A percentile compares a stretch with the other conserved stretches of the same genome.
phyloP scores from a whole-genome alignment of 1,140 invertebrate genomes.

The Drosophila saltans region DNA sequence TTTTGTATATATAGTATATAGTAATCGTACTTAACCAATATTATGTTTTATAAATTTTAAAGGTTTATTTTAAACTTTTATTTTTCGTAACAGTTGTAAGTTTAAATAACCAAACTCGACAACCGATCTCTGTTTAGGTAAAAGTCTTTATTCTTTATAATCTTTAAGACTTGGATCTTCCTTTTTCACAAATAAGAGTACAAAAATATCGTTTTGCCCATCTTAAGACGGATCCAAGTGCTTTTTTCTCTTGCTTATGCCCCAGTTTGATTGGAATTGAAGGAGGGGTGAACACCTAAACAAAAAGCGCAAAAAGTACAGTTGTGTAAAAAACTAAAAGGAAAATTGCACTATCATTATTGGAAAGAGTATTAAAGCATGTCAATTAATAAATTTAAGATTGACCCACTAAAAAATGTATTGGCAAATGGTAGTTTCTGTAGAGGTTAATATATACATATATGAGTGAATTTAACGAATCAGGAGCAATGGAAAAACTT shows the following conservation, averaged over 20 bases:
- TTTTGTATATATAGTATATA: too few species aligned
- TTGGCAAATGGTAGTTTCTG: too few species aligned
- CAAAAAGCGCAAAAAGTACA: background rate
- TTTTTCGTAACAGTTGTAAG: too few species aligned
- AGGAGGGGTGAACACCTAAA: too few species aligned
- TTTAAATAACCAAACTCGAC: too few species aligned
- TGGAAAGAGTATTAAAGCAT: background rate
- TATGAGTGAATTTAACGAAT: constrained; percentile 5
- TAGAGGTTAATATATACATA: too few species aligned
- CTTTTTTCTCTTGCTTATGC: constrained; percentile 17
- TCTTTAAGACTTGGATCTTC: too few species aligned
- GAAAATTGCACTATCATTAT: background rate
- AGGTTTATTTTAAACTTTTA: too few species aligned
- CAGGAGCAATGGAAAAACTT: constrained; percentile 30
- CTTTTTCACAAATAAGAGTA: background rate
- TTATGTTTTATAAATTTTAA: too few species aligned
- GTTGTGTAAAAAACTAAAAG: background rate
- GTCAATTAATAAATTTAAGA: constrained; percentile 4
- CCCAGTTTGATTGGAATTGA: constrained; percentile 33
- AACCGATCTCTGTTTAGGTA: too few species aligned
- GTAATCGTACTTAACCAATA: too few species aligned
- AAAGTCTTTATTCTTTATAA: too few species aligned
- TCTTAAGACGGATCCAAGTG: background rate
- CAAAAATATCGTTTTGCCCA: background rate
- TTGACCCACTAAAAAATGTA: background rate